phyloP scores from a whole-genome alignment of 2,888 invertebrate genomes.

The Diloba caeruleocephala region DNA sequence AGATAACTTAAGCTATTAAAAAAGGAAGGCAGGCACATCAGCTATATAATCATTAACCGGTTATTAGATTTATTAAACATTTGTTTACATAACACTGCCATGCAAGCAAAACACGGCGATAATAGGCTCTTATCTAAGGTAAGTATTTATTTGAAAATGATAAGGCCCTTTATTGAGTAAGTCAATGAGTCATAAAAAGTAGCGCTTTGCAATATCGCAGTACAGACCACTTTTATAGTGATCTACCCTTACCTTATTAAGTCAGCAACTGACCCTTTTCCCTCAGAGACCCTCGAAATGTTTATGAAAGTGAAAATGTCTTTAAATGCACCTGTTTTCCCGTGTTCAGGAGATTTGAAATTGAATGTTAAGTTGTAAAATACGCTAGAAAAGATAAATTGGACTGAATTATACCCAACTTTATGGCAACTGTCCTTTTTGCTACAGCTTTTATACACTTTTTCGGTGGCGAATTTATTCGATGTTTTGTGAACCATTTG shows the following conservation, averaged over 20 bases:
- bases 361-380: constrained; percentile 52
- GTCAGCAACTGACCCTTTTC: constrained; percentile 75
- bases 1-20: no score
- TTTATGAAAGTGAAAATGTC: constrained; percentile 79
- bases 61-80: no score
- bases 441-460: constrained; percentile 13
- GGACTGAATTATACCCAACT: constrained; percentile 31
- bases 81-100: no score
- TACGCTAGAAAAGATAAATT: constrained; percentile 18
- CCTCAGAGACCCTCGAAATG: constrained; percentile 62
- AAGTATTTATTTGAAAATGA: constrained; percentile 14
- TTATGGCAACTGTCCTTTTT: constrained; percentile 26
- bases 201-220: constrained; percentile 72
- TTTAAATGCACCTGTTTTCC: constrained; percentile 80
- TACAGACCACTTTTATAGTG: constrained; percentile 73
- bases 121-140: no score
- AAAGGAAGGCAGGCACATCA: no score
- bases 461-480: constrained; percentile 22
- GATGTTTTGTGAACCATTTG: constrained; percentile 28
- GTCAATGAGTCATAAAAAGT: constrained; percentile 70
- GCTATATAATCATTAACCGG: no score
- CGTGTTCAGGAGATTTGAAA: constrained; percentile 62
- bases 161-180: constrained; percentile 59
- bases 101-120: no score
- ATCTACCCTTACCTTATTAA: constrained; percentile 78